Evolutionary conservation across 2,888 invertebrate genomes (phyloP), one percentile per base, ranked within the genome.

Genomic region (Drosophila acutilabella): DNA sequence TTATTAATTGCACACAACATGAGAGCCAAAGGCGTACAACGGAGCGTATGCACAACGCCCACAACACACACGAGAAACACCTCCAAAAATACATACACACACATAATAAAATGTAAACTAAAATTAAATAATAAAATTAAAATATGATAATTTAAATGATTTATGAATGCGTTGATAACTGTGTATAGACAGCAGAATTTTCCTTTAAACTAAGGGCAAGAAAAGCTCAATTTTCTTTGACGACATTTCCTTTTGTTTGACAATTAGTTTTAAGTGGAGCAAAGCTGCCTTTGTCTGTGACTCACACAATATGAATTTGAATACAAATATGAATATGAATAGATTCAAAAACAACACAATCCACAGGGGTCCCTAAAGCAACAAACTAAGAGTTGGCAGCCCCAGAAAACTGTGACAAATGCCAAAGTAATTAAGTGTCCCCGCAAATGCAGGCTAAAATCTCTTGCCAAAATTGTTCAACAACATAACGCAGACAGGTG

Each of bases 1-100:
- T 88, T 86, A 86, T 86, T 86, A 86, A 86, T 86, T 88, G 88
- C 88, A 86, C 80, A 88, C 80, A 85, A 71, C 86, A 83, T 78
- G 86, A 74, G 81, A 61, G 36, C 36, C 11, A 36, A 36, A 64
- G 50, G 45, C 52, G 69, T 65, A 71, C 68, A 70, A 78, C 79
- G 66, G 67, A 73, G 64, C 79, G 83, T 72, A 77, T 78, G 79
- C 11, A 38, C 13, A 14, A 57, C 74, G 64, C 74, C 74, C 70
- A 74, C 74, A 74, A 38, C 75, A 59, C 16, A 38, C 75, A n/a
- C 36, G 7, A 18, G 26, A 60, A 60, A 53, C 18, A 75, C 50
- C 52, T 60, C 57, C 67, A 26, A 60, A 41, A 65, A 58, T n/a
- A n/a, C n/a, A n/a, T n/a, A 41, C 2, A 45, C 4, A 38, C 13